phyloP scores from a whole-genome alignment of 2,888 invertebrate genomes.

The Eupelmus urozonus region DNA sequence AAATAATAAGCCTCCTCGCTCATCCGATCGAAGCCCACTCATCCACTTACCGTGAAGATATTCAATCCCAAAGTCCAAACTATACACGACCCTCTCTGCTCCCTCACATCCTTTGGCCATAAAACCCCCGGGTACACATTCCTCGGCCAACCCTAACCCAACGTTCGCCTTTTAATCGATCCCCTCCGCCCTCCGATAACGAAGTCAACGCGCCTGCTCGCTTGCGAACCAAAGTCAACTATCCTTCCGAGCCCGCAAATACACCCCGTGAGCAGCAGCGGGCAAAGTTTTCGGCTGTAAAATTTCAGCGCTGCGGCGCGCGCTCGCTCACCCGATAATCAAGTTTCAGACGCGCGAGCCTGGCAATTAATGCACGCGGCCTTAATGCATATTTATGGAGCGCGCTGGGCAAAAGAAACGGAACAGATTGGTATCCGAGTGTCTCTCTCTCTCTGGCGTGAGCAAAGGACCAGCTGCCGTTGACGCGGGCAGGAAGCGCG shows the following conservation, averaged over 20 bases:
- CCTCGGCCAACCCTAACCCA: neutral
- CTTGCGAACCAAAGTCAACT: neutral
- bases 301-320: no score
- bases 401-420: slow-evolving; percentile 64
- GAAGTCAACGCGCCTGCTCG: neutral
- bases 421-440: slow-evolving; percentile 72
- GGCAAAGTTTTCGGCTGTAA: slow-evolving; percentile 37
- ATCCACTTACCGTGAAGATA: neutral
- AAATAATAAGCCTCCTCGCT: neutral
- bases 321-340: slow-evolving; percentile 39
- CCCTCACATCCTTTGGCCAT: neutral
- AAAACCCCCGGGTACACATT: neutral
- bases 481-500: slow-evolving; percentile 49
- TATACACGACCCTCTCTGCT: no score
- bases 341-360: slow-evolving; percentile 34
- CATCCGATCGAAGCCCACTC: neutral
- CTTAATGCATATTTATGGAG: slow-evolving; percentile 67
- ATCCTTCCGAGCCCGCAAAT: no score
- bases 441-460: slow-evolving; percentile 63
- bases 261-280: no score
- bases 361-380: slow-evolving; percentile 51
- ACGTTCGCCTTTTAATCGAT: slow-evolving; percentile 46
- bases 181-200: slow-evolving; percentile 8
- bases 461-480: slow-evolving; percentile 67
- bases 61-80: neutral